phyloP scores from a whole-genome alignment of 2,797 vertebrate genomes.

The Morelia viridis region DNA sequence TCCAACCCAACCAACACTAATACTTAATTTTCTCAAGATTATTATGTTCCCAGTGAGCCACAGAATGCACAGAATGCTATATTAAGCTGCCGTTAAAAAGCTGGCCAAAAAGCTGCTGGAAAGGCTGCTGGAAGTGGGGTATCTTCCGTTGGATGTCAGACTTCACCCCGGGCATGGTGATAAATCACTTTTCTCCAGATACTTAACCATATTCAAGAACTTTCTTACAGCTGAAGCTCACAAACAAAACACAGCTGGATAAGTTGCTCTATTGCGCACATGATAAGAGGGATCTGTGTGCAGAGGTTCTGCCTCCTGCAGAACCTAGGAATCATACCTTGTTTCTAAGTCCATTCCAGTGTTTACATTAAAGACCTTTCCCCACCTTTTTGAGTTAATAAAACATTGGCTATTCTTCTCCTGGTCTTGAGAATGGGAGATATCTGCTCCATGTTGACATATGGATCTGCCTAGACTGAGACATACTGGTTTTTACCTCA shows the following conservation, averaged over 20 bases:
- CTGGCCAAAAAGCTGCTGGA: neutral
- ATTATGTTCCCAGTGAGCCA: conserved; percentile 12
- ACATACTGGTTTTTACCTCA: neutral
- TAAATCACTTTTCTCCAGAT: neutral
- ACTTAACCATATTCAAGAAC: neutral
- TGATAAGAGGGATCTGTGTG: neutral
- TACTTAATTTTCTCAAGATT: conserved; percentile 17
- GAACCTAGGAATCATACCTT: neutral
- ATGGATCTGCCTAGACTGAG: neutral
- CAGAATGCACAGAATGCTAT: neutral
- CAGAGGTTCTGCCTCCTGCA: neutral
- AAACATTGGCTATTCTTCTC: neutral
- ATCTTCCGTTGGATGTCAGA: neutral
- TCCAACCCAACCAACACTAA: conserved; percentile 7
- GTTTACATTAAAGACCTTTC: neutral
- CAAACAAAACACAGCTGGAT: neutral
- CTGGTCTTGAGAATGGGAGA: neutral
- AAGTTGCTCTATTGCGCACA: neutral
- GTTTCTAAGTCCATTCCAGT: neutral
- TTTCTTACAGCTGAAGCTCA: neutral
- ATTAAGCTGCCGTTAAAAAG: neutral
- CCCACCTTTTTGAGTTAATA: neutral
- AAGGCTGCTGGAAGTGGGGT: too few species aligned
- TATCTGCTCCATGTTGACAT: neutral
- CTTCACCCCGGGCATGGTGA: neutral